Percentiles rank a stretch among this genome's conserved stretches.
Conservation (phyloP, 2,888 invertebrate genomes). For the Epinotia demarniana region DNA sequence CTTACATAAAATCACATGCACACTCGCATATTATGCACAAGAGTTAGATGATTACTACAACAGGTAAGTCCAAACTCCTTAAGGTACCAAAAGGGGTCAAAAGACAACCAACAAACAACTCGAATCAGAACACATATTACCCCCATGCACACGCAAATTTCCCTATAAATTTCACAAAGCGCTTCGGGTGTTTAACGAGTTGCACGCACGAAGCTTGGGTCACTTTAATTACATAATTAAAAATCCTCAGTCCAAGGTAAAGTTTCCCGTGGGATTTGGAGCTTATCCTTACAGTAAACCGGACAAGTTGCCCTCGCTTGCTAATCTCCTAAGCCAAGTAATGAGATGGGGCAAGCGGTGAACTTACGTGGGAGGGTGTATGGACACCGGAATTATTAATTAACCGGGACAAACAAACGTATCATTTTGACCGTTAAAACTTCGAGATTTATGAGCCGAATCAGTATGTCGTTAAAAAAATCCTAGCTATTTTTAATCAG, state of each 20-base stretch:
- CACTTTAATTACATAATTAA: constrained; percentile 78
- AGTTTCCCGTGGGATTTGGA: constrained; percentile 66
- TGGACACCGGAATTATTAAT: constrained; percentile 12
- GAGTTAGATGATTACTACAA: neutral
- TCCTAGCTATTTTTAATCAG: neutral
- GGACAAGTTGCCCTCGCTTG: constrained; percentile 75
- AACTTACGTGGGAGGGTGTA: constrained; percentile 58
- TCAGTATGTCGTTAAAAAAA: neutral
- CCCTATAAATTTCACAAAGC: constrained; percentile 72
- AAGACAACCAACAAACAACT: neutral
- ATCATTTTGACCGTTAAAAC: neutral
- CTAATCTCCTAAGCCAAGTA: constrained; percentile 80
- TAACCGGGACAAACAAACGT: constrained; percentile 21
- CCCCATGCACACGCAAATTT: neutral
- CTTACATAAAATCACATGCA: neutral
- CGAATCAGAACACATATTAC: constrained; percentile 1
- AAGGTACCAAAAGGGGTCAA: neutral
- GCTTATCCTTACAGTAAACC: constrained; percentile 75
- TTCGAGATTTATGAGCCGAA: neutral
- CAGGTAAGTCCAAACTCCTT: neutral
- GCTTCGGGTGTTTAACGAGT: constrained; percentile 72
- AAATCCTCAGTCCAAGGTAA: constrained; percentile 71
- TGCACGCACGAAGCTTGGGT: constrained; percentile 70
- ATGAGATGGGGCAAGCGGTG: constrained; percentile 67
- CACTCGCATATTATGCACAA: neutral